Conservation (phyloP, 2,888 invertebrate species). For the Lepeophtheirus nordmannii region DNA sequence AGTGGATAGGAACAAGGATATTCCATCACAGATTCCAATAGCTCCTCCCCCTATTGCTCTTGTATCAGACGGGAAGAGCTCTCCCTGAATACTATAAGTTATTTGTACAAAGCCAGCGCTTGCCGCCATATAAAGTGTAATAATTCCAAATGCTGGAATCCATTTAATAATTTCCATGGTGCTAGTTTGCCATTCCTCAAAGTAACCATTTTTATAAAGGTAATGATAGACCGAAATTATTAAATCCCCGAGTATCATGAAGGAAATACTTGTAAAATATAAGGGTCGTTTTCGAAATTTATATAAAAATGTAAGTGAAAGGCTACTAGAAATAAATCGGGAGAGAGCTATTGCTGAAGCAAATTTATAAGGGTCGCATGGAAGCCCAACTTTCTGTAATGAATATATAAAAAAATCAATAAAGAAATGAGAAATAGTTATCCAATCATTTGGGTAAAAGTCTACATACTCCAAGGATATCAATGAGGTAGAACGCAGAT, state of each 20-base stretch:
- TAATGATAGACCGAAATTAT: too few species aligned
- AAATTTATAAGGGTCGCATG: not conserved
- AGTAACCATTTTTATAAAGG: too few species aligned
- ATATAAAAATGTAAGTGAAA: not conserved
- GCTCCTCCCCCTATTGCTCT: not conserved
- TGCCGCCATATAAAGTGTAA: not conserved
- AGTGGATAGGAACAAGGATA: not conserved
- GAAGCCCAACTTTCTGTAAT: not conserved
- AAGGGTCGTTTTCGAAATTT: not conserved
- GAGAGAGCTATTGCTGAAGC: not conserved
- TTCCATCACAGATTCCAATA: not conserved
- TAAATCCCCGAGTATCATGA: too few species aligned
- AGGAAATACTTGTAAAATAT: not conserved
- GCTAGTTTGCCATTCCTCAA: too few species aligned
- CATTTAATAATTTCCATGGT: not conserved
- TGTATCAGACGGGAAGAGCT: not conserved
- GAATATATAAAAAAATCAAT: too few species aligned
- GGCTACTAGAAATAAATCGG: not conserved
- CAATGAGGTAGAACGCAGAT: not conserved
- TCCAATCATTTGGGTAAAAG: too few species aligned
- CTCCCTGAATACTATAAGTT: not conserved
- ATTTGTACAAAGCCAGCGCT: not conserved
- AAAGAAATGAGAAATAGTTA: too few species aligned
- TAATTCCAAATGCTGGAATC: not conserved
- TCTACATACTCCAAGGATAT: too few species aligned